Percentiles rank a stretch among this genome's conserved stretches.
Conservation (phyloP, 53 echinoderm and acorn worm genomes). For the Zoroaster sp. region DNA sequence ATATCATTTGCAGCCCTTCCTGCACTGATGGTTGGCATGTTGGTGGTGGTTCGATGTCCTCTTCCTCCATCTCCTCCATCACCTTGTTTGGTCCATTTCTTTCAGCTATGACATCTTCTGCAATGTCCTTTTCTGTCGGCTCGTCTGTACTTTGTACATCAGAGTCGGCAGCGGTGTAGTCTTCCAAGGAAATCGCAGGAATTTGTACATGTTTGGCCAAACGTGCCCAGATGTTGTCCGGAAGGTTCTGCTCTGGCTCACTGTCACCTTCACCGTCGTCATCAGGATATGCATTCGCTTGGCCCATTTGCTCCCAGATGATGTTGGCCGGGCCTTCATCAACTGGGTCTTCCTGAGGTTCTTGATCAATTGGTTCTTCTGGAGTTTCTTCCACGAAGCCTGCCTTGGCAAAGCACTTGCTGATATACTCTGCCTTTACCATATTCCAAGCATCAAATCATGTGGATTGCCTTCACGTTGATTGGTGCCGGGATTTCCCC, state of each 20-base stretch:
- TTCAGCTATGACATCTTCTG: neutral
- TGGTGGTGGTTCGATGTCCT: neutral
- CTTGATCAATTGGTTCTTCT: too few species aligned
- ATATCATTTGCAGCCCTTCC: neutral
- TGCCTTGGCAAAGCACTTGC: constrained; percentile 22
- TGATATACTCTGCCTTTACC: constrained; percentile 6
- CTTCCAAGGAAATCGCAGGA: constrained; percentile 6
- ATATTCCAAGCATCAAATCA: constrained; percentile 24
- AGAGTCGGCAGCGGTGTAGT: neutral
- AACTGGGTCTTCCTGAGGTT: too few species aligned
- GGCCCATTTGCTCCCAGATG: too few species aligned
- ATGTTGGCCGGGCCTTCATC: too few species aligned
- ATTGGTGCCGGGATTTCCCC: neutral
- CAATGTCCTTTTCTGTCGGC: constrained; percentile 9
- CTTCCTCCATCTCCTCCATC: neutral
- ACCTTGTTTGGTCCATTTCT: neutral
- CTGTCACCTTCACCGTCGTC: neutral
- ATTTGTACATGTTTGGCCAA: neutral
- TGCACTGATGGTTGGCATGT: too few species aligned
- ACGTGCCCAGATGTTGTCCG: constrained; percentile 21
- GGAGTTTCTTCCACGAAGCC: neutral
- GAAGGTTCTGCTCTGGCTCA: neutral
- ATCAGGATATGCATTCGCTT: too few species aligned
- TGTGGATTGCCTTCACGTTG: constrained; percentile 4
- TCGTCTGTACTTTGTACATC: neutral